These are phyloP conservation scores for Antigone vipio DNA, from an alignment of 2,113 vertebrate genomes.

Conservation along the genomic window DNA sequence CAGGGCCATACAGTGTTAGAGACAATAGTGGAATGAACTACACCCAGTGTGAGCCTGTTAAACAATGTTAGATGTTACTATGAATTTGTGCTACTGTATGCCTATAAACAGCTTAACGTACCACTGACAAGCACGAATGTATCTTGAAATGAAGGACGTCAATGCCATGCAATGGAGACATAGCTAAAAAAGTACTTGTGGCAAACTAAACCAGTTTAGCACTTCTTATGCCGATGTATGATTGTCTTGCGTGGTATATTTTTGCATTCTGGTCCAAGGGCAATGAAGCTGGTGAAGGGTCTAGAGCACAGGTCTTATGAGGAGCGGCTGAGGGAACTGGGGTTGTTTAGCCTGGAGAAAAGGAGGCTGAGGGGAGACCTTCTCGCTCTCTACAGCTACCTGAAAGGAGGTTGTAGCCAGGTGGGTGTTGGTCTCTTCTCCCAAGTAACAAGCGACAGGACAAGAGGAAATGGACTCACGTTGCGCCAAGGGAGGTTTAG, in stretches of 20 bases:
- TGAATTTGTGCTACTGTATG: not conserved
- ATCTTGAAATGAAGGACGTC: not conserved
- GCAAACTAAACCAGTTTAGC: not conserved
- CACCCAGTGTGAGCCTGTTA: not conserved
- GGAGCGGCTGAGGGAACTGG: no score
- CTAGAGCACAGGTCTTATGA: no score
- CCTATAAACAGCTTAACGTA: not conserved
- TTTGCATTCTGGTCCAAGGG: not conserved
- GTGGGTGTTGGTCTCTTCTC: no score
- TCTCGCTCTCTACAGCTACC: no score
- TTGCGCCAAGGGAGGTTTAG: no score
- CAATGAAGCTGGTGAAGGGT: no score
- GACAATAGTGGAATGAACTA: not conserved
- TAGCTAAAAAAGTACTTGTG: not conserved
- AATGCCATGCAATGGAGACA: not conserved
- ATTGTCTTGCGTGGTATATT: not conserved
- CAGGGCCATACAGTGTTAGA: accelerated
- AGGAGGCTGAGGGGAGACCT: no score
- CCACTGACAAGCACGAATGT: not conserved
- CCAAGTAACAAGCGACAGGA: no score
- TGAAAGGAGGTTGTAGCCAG: no score
- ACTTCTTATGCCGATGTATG: not conserved
- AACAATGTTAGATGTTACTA: not conserved
- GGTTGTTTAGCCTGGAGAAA: no score
- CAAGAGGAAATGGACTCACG: no score